Percentiles rank a stretch among this genome's conserved stretches.
Evolutionary conservation across 2,888 invertebrate genomes (phyloP).

Genomic region (Drosophila yooni): DNA sequence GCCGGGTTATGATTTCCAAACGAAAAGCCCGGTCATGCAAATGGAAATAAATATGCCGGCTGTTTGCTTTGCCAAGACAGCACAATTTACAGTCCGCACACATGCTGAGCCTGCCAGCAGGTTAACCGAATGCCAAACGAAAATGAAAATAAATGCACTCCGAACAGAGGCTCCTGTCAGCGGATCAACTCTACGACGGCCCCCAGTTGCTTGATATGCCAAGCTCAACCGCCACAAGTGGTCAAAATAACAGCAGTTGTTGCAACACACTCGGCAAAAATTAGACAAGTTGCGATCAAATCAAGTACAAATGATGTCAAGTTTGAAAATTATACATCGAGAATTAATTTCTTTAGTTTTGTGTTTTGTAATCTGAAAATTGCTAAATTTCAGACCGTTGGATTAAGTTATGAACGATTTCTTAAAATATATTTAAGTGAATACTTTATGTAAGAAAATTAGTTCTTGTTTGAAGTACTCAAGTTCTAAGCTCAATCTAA

Average conservation of each 20-base stretch:
- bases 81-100: constrained; percentile 79
- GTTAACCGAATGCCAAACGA: constrained; percentile 66
- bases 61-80: constrained; percentile 72
- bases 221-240: constrained; percentile 33
- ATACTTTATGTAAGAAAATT: neutral
- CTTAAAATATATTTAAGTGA: neutral
- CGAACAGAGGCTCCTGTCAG: constrained; percentile 70
- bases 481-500: neutral
- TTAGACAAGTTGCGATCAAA: neutral
- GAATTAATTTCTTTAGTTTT: neutral
- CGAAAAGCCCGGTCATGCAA: constrained; percentile 50
- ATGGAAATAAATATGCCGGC: constrained; percentile 70
- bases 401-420: neutral
- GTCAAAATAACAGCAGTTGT: constrained; percentile 54
- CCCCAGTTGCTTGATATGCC: constrained; percentile 75
- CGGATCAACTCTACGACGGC: constrained; percentile 62
- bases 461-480: too few relatives aligned
- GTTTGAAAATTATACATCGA: neutral
- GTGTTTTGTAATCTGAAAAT: neutral
- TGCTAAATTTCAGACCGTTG: neutral
- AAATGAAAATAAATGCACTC: constrained; percentile 76
- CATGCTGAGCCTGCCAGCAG: constrained; percentile 71
- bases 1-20: constrained; percentile 61
- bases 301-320: too few relatives aligned
- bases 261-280: constrained; percentile 1